Evolutionary conservation across 2,797 vertebrate species (phyloP).

Genomic region (Prunella strophiata): DNA sequence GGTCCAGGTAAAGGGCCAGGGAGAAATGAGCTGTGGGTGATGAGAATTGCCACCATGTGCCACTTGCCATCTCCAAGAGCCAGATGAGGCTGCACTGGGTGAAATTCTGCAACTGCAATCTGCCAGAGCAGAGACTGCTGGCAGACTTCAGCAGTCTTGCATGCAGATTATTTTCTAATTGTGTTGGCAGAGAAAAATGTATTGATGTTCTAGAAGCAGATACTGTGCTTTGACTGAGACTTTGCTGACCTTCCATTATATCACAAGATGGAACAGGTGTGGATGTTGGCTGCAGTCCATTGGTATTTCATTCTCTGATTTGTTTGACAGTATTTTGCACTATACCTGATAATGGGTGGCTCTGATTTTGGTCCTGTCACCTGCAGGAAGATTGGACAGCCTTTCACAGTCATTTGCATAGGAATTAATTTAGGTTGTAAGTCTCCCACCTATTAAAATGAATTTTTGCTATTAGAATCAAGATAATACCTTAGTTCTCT

Average conservation of each 20-base stretch:
- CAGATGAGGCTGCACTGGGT: not conserved
- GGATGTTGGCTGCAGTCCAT: not conserved
- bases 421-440: constrained; percentile 79
- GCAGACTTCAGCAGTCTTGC: not conserved
- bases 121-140: not conserved
- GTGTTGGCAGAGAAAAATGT: not conserved
- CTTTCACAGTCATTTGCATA: constrained; percentile 86
- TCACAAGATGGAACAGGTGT: not conserved
- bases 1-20: not conserved
- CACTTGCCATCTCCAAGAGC: not conserved
- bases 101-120: not conserved
- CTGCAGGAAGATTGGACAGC: constrained; percentile 91
- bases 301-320: not conserved
- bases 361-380: constrained; percentile 80
- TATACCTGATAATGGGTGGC: constrained; percentile 82
- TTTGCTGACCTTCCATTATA: not conserved
- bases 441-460: constrained; percentile 82
- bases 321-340: not conserved
- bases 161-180: not conserved
- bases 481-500: not conserved
- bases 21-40: not conserved
- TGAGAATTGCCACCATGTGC: not conserved
- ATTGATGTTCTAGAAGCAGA: not conserved
- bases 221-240: not conserved
- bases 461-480: not conserved